These are phyloP conservation scores for Trichomalopsis sarcophagae DNA, from an alignment of 1,140 invertebrate species.

Conservation along the genomic window DNA sequence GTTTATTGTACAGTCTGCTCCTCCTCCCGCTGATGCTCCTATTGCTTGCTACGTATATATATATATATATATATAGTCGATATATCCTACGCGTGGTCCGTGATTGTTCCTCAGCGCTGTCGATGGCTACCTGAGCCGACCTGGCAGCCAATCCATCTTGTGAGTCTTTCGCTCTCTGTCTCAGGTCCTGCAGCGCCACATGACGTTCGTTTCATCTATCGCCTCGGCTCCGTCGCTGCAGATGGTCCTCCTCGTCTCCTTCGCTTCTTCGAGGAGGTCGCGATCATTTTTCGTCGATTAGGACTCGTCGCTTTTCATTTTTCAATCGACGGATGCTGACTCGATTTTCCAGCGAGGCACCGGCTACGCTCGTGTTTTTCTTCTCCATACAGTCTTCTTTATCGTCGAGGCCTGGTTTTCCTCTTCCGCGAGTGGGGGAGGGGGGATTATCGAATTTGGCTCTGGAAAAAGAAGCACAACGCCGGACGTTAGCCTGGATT, in stretches of 20 bases:
- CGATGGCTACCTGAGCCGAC: slow-evolving; percentile 57
- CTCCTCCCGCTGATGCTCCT: not conserved
- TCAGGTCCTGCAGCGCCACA: slow-evolving; percentile 46
- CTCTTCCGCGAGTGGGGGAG: not conserved
- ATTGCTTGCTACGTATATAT: not conserved
- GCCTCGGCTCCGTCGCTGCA: slow-evolving; percentile 45
- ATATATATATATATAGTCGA: not conserved
- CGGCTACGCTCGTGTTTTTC: not conserved
- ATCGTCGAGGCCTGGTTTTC: not conserved
- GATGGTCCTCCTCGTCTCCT: slow-evolving; percentile 49
- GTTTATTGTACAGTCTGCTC: slow-evolving; percentile 28
- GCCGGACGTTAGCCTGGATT: not conserved
- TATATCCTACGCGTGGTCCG: not conserved
- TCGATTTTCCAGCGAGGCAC: not conserved
- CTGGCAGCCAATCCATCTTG: slow-evolving; percentile 63
- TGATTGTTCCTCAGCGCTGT: slow-evolving; percentile 17
- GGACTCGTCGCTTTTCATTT: slow-evolving; percentile 9
- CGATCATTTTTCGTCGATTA: not conserved
- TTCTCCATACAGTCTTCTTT: too few species aligned
- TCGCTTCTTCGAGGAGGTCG: not conserved
- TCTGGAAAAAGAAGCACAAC: slow-evolving; percentile 14
- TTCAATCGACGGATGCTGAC: not conserved
- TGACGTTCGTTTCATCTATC: slow-evolving; percentile 18
- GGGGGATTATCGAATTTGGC: slow-evolving; percentile 1
- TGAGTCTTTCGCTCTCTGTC: not conserved